Conservation (phyloP, 2,113 vertebrate genomes). For the human (Homo sapiens) region GRCh38 chr4:149699501-149700000, state of each 20-base stretch:
- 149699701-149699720: not conserved
- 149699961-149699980: not conserved
- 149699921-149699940: not conserved
- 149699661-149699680: not conserved
- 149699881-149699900: too few relatives aligned
- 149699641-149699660: not conserved
- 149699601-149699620: not conserved
- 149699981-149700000: not conserved
- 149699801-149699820: not conserved
- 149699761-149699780: not conserved
- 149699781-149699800: slow-evolving; percentile 1
- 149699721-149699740: not conserved
- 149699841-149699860: not conserved
- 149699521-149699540: not conserved
- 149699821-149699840: not conserved
- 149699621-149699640: not conserved
- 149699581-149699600: not conserved
- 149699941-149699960: not conserved
- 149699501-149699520: not conserved
- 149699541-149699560: not conserved
- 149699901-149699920: not conserved
- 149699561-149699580: not conserved
- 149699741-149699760: not conserved
- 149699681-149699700: not conserved
- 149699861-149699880: not conserved